Percentiles rank a stretch among this genome's conserved stretches.
phyloP scores from a whole-genome alignment of 2,888 invertebrate species.

The Drosophila prolongata region DNA sequence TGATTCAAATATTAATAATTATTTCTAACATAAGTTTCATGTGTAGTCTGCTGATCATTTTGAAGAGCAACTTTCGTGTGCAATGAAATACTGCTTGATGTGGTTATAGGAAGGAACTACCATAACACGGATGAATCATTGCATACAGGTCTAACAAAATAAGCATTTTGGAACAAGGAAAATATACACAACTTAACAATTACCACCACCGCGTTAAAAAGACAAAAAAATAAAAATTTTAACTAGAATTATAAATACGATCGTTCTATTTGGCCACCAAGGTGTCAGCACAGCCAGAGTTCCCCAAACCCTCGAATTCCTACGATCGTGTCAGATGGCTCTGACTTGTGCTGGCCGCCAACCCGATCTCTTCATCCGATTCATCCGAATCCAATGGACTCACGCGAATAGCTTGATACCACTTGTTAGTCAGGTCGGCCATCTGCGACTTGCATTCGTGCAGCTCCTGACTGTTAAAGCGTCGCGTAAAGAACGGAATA shows the following conservation, averaged over 20 bases:
- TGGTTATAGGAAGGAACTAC: conserved; percentile 12
- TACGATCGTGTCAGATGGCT: conserved; percentile 68
- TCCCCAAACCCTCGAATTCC: conserved; percentile 8
- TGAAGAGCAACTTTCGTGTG: conserved; percentile 5
- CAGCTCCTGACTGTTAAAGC: conserved; percentile 98
- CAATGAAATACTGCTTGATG: conserved; percentile 38
- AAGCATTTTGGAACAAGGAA: not conserved
- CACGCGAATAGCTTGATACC: conserved; percentile 97
- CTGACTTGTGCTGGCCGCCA: conserved; percentile 80
- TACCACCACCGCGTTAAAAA: conserved; percentile 21
- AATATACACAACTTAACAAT: conserved; percentile 10
- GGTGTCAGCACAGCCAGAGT: conserved; percentile 24
- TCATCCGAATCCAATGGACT: conserved; percentile 94
- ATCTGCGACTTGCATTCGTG: conserved; percentile 98
- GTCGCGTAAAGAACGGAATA: conserved; percentile 97
- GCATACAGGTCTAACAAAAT: not conserved
- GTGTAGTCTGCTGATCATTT: conserved; percentile 10
- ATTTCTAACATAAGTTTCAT: not conserved
- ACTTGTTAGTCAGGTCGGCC: conserved; percentile 97
- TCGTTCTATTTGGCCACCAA: conserved; percentile 27
- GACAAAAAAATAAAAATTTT: not conserved
- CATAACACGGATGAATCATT: not conserved
- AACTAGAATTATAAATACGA: conserved; percentile 15
- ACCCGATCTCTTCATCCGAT: conserved; percentile 86
- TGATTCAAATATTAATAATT: conserved; percentile 15